Evolutionary conservation across 2,797 vertebrate species (phyloP), one percentile per base, ranked within the genome.

Genomic region (Nannoperca australis): DNA sequence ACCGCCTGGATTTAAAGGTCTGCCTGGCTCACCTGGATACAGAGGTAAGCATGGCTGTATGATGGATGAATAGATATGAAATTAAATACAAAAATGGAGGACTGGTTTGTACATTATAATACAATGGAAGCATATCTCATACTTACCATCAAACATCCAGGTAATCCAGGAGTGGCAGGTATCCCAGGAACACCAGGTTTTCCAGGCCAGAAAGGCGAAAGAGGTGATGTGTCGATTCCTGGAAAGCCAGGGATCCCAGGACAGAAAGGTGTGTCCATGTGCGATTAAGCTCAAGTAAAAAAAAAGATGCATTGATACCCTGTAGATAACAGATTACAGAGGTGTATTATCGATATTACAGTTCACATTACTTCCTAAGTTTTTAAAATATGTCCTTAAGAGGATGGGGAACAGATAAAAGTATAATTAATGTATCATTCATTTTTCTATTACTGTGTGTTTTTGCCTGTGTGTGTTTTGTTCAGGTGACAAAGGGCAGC

Each of bases 401-500:
- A 45, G 1, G 69, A 24, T 11, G 5, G 2, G 0, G 1, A 34
- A 24, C 11, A 36, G 22, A 20, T 22, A 7, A 34, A 32, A 15
- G 13, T 49, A 40, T 36, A 49, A 32, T 66, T 27, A 2, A 34
- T 59, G 14, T n/a, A 53, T 22, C 15, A 62, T 77, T 42, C 0
- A 38, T 76, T 20, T 62, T 12, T 72, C 0, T 27, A 1, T 47
- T 9, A 45, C 20, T 53, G 15, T 75, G 50, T 76, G 24, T 64
- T 24, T 63, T 2, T 51, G 14, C 61, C 12, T 74, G 47, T 73
- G 18, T 77, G 22, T 83, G 50, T 88, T 2, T 73, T 54, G 3
- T 63, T 47, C 22, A 95, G 94, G 94, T 65, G 79, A 93, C 27
- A 93, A 91, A 60, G 94, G 92, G 2, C 75, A 63, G 6, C 59